A percentile compares a stretch with the other conserved stretches of the same genome.
Conservation (phyloP, 2,888 invertebrate genomes). For the Aphidoletes aphidimyza region DNA sequence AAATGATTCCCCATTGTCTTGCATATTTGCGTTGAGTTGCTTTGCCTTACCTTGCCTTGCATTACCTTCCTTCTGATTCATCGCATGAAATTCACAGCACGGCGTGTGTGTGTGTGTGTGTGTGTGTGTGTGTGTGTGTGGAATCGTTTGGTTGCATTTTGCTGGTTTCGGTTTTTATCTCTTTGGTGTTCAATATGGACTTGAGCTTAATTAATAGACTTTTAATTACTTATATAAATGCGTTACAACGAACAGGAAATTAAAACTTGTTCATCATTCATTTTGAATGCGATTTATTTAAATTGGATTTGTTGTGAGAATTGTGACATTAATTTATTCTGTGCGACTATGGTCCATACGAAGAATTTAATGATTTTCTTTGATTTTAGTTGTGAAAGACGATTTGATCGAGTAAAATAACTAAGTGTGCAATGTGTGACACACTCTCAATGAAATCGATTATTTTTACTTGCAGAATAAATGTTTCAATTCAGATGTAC, state of each 20-base stretch:
- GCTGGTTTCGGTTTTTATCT: background rate
- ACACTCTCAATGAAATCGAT: too few species aligned
- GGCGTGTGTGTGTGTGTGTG: too few species aligned
- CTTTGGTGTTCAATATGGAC: background rate
- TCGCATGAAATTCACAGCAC: too few species aligned
- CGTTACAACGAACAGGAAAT: background rate
- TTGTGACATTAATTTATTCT: too few species aligned
- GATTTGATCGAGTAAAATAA: too few species aligned
- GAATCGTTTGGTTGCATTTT: background rate
- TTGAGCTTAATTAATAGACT: conserved; percentile 5
- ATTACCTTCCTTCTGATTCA: background rate
- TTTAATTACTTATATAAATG: background rate
- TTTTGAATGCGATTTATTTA: background rate
- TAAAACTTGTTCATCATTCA: background rate
- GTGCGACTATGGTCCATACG: too few species aligned
- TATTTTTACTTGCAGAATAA: too few species aligned
- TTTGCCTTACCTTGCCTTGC: background rate
- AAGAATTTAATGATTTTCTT: too few species aligned
- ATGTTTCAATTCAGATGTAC: too few species aligned
- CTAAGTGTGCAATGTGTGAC: too few species aligned
- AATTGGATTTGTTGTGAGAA: background rate
- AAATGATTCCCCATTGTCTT: conserved; percentile 18
- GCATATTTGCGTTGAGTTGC: background rate
- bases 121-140: too few species aligned
- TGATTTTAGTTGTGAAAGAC: too few species aligned